Conservation (phyloP, 2,797 vertebrate species). For the Crocodylus rhombifer region DNA sequence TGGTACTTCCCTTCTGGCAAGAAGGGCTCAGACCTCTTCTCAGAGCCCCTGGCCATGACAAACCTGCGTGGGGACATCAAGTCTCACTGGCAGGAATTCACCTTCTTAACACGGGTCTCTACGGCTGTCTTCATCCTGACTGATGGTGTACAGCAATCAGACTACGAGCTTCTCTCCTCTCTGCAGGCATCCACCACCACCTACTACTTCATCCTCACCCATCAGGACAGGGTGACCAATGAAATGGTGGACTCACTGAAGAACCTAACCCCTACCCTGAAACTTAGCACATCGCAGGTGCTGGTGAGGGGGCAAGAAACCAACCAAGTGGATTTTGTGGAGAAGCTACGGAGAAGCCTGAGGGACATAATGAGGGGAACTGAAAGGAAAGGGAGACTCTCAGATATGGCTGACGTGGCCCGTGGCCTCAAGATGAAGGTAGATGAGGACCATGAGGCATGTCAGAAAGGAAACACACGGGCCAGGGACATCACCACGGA, state of each 20-base stretch:
- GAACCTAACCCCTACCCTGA: background rate
- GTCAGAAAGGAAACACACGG: conserved; percentile 71
- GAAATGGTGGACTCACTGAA: background rate
- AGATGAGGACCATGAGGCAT: conserved; percentile 83
- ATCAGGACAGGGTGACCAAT: background rate
- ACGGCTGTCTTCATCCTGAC: background rate
- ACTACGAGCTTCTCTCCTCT: background rate
- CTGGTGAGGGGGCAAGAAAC: background rate
- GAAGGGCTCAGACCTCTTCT: conserved; percentile 75
- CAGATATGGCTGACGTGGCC: conserved; percentile 73
- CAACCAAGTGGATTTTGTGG: background rate
- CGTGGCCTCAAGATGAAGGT: conserved; percentile 76
- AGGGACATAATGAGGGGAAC: too few relatives aligned
- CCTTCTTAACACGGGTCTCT: conserved; percentile 76
- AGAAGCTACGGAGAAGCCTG: conserved; percentile 41
- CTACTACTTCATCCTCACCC: conserved; percentile 20
- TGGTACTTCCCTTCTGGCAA: conserved; percentile 82
- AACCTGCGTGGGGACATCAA: conserved; percentile 85
- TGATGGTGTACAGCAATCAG: background rate
- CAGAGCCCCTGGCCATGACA: conserved; percentile 80
- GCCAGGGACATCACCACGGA: conserved; percentile 73
- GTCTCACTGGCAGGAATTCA: conserved; percentile 77
- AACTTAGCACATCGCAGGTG: background rate
- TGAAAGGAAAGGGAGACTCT: background rate
- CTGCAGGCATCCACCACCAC: background rate